Base-by-base conservation (phyloP, 2,888 invertebrate genomes). In the Lasioglossum marginatum region DNA sequence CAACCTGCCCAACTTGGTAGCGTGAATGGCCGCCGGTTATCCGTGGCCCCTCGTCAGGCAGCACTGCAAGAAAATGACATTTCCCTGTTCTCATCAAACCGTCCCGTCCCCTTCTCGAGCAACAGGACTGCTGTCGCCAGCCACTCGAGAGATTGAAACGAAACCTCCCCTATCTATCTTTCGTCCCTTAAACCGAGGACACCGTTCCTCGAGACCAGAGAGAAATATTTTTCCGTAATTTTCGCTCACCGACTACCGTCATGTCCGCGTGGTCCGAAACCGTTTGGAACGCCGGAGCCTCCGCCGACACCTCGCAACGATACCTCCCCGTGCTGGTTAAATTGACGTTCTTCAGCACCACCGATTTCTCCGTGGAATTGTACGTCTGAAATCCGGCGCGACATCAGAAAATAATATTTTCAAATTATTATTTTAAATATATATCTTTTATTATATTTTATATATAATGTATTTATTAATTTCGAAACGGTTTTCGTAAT, bases 271-370 rank as follows among this genome's bases (percentile, higher is more conserved):
- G 96, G 92, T 97, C 97, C 72, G 96, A 96, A 90, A 97, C 97
- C 79, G 97, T 97, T 94, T 97, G 96, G 94, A 97, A 97, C 87
- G 96, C 96, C 73, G 97, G 97, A 73, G 97, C 97, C 93, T 97
- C 97, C 66, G 97, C 97, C 81, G 97, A 97, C 89, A 97, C 97
- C 94, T 97, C 97, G 94, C 97, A 97, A 87, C 97, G 96, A 95
- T 97, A 97, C 85, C 96, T 95, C 77, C 97, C 97, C 71, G 96
- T 96, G 87, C 97, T 96, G 89, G 96, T 95, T 83, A 97, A 96
- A 93, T 97, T 96, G 92, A 97, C 97, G 88, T 96, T 96, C 92
- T 96, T 96, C 91, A 97, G 95, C 88, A 96, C 96, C 84, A 97
- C 97, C 90, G 96, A 96, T 90, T 96, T 96, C 93, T 97, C 97